These are phyloP conservation scores for Cephalotes varians DNA, from an alignment of 2,888 invertebrate species.

Conservation along the genomic window DNA sequence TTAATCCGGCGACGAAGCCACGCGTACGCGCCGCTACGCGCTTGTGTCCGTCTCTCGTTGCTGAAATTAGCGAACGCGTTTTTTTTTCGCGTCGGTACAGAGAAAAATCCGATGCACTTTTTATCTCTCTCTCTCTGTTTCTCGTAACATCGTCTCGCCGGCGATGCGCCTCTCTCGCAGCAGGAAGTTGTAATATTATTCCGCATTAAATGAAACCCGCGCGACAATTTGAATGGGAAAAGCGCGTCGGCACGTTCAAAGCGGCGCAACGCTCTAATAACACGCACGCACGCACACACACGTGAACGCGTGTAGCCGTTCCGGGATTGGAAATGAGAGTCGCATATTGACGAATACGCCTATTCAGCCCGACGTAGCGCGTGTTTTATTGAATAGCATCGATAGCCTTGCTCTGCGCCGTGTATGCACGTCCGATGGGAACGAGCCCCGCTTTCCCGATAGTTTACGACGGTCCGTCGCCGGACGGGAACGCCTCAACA, in stretches of 20 bases:
- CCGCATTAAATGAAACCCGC: slow-evolving; percentile 63
- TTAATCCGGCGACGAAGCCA: slow-evolving; percentile 41
- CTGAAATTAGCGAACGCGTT: slow-evolving; percentile 10
- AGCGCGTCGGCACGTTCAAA: slow-evolving; percentile 53
- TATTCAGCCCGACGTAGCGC: slow-evolving; percentile 61
- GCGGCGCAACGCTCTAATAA: slow-evolving; percentile 45
- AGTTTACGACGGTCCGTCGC: slow-evolving; percentile 54
- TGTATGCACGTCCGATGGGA: slow-evolving; percentile 60
- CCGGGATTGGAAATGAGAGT: slow-evolving; percentile 70
- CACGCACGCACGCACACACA: not conserved
- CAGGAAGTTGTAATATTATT: slow-evolving; percentile 61
- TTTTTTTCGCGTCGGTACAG: slow-evolving; percentile 25
- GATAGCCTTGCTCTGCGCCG: slow-evolving; percentile 62
- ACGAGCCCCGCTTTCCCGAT: slow-evolving; percentile 59
- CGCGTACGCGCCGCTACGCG: too few relatives aligned
- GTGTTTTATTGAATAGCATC: slow-evolving; percentile 72
- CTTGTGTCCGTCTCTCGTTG: not conserved
- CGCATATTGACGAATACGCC: slow-evolving; percentile 65
- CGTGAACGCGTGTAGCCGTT: slow-evolving; percentile 47
- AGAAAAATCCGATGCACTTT: not conserved
- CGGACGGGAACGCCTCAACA: slow-evolving; percentile 51
- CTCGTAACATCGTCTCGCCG: not conserved
- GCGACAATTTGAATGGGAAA: slow-evolving; percentile 28
- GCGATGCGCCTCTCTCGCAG: not conserved
- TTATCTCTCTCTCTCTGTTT: not conserved